Conservation (phyloP, 2,113 vertebrate genomes). For the Rhea pennata region DNA sequence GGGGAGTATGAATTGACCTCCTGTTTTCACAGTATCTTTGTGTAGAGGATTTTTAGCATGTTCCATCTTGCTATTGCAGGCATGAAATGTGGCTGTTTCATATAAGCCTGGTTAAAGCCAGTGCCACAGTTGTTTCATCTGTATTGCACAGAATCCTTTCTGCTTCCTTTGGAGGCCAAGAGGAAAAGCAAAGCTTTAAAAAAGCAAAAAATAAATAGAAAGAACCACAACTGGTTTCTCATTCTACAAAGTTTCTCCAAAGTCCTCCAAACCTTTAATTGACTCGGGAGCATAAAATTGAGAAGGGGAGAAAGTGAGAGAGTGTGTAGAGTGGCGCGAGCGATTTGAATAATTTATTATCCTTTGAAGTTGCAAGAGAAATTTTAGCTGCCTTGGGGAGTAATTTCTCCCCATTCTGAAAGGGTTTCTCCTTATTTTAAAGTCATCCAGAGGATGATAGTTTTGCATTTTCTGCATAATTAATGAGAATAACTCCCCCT, state of each 20-base stretch:
- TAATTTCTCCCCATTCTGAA: conserved; percentile 70
- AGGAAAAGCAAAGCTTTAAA: conserved; percentile 33
- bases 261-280: conserved; percentile 70
- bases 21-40: not conserved
- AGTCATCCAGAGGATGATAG: conserved; percentile 62
- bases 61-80: not conserved
- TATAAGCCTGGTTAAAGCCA: fast-evolving
- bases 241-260: conserved; percentile 58
- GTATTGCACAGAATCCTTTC: not conserved
- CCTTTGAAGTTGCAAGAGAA: conserved; percentile 83
- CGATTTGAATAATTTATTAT: conserved; percentile 85
- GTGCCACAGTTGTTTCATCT: fast-evolving
- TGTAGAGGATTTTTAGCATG: fast-evolving
- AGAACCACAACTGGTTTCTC: conserved; percentile 49
- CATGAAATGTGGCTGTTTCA: not conserved
- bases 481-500: conserved; percentile 35
- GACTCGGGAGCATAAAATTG: conserved; percentile 69
- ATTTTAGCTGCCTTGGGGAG: conserved; percentile 76
- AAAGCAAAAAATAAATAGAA: not conserved
- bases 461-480: conserved; percentile 72
- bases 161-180: conserved; percentile 19
- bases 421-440: conserved; percentile 69
- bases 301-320: conserved; percentile 33
- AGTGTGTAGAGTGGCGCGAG: conserved; percentile 67
- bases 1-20: not conserved